A percentile compares a stretch with the other conserved stretches of the same genome.
These are phyloP conservation scores for Melanchra persicariae DNA, from an alignment of 2,888 invertebrate species.

Conservation along the genomic window DNA sequence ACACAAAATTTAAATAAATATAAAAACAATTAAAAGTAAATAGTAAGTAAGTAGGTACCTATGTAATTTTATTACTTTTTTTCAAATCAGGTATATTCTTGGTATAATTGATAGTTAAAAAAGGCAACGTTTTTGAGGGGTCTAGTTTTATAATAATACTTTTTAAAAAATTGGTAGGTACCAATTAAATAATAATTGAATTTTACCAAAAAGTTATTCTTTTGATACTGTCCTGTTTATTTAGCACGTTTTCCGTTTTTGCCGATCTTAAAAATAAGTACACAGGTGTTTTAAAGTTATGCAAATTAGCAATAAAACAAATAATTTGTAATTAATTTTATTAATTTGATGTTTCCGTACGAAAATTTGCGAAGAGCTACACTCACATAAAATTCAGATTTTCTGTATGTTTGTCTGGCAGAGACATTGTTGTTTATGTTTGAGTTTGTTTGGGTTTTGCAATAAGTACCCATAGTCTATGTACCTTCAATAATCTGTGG, in stretches of 20 bases:
- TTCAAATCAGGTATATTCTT: too few relatives aligned
- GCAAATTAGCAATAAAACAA: conserved; percentile 9
- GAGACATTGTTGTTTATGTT: too few relatives aligned
- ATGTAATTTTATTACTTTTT: too few relatives aligned
- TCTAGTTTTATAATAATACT: too few relatives aligned
- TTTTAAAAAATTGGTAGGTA: too few relatives aligned
- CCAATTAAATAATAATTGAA: too few relatives aligned
- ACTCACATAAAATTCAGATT: not conserved
- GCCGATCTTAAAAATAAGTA: not conserved
- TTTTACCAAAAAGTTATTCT: not conserved
- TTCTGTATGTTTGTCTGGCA: conserved; percentile 21
- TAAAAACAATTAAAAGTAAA: too few relatives aligned
- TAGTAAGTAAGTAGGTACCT: too few relatives aligned
- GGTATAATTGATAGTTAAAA: too few relatives aligned
- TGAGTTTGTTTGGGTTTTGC: too few relatives aligned
- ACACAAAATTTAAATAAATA: too few relatives aligned
- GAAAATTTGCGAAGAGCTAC: not conserved
- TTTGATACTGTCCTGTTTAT: not conserved
- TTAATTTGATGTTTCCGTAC: not conserved
- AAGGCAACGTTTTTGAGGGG: too few relatives aligned
- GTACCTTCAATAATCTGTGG: not conserved
- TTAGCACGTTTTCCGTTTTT: not conserved
- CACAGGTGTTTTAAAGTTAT: conserved; percentile 15
- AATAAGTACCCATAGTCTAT: not conserved
- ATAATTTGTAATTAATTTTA: not conserved